Conservation (phyloP, 2,797 vertebrate species). For the Pseudocheirus occidentalis region DNA sequence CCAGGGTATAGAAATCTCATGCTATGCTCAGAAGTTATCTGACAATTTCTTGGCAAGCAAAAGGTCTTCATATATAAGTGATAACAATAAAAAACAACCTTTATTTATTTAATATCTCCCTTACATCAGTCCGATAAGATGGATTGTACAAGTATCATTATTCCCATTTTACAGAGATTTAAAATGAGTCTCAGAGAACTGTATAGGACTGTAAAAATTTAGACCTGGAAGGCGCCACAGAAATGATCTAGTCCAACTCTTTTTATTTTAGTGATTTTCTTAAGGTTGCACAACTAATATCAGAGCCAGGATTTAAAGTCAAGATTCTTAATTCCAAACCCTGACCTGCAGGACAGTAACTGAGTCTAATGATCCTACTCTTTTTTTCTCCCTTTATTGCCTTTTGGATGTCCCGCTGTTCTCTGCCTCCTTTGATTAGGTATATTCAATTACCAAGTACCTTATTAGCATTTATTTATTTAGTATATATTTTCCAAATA, state of each 20-base stretch:
- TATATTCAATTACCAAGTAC: neutral
- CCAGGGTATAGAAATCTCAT: neutral
- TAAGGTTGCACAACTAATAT: neutral
- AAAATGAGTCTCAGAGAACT: neutral
- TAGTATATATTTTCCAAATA: neutral
- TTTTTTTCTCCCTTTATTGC: neutral
- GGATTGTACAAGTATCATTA: neutral
- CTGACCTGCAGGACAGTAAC: too few species aligned
- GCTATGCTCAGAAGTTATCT: neutral
- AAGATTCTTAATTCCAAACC: neutral
- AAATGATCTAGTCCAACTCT: neutral
- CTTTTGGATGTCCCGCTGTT: slow-evolving; percentile 21
- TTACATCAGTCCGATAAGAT: too few species aligned
- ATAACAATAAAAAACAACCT: neutral
- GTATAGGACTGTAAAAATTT: neutral
- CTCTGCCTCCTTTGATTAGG: neutral
- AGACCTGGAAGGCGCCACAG: neutral
- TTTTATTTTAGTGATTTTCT: neutral
- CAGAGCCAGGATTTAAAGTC: neutral
- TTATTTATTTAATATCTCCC: neutral
- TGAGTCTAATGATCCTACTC: neutral
- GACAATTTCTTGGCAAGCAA: neutral
- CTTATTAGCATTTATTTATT: neutral
- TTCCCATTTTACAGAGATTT: neutral
- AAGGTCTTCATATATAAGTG: neutral